These are phyloP conservation scores for Lontra canadensis DNA, from an alignment of 2,113 vertebrate genomes.

Conservation along the genomic window DNA sequence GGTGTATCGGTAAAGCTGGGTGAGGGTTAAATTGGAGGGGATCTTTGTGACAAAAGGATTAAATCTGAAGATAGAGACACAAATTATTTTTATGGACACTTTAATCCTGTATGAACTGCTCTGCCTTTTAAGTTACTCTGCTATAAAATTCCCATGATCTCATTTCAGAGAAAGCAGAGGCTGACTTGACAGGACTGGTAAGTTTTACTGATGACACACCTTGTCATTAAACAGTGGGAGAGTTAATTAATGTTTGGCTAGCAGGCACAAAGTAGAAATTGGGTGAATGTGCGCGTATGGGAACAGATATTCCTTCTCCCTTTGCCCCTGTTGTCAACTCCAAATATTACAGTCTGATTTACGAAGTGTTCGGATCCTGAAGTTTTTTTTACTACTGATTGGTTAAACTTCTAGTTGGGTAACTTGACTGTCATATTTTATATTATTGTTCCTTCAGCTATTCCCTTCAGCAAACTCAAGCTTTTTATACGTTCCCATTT, in stretches of 20 bases:
- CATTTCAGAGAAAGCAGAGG: neutral
- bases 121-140: neutral
- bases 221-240: neutral
- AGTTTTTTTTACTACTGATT: neutral
- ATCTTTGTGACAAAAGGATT: neutral
- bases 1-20: neutral
- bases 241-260: neutral
- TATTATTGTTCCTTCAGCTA: constrained; percentile 76
- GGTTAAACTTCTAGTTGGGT: neutral
- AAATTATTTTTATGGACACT: neutral
- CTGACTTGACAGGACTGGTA: neutral
- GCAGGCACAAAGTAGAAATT: neutral
- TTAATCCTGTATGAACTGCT: neutral
- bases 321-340: neutral
- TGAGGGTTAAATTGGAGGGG: neutral
- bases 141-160: neutral
- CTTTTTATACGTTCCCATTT: constrained; percentile 81
- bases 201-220: constrained; percentile 1
- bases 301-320: neutral
- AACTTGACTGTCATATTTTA: neutral
- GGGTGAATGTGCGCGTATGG: neutral
- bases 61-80: neutral
- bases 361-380: neutral
- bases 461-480: constrained; percentile 84
- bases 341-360: neutral